Evolutionary conservation across 2,888 invertebrate genomes (phyloP).

Genomic region (Vanessa cardui): DNA sequence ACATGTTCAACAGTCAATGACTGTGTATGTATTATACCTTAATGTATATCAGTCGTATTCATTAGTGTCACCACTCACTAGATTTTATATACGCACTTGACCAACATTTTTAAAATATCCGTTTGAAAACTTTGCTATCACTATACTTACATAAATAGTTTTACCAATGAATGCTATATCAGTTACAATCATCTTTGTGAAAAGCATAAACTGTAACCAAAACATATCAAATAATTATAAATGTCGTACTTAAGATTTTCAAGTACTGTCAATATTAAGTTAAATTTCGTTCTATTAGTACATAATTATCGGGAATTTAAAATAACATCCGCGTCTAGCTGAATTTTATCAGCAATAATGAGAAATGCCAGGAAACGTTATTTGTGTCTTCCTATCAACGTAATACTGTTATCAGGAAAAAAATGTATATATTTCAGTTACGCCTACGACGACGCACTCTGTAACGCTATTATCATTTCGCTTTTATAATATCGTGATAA

Average conservation of each 20-base stretch:
- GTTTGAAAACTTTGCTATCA: not conserved
- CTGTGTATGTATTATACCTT: too few relatives aligned
- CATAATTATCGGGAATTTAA: not conserved
- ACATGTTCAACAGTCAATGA: too few relatives aligned
- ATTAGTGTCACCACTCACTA: slow-evolving; percentile 5
- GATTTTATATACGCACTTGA: slow-evolving; percentile 16
- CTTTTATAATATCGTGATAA: slow-evolving; percentile 36
- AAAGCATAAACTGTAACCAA: not conserved
- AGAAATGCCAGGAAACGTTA: slow-evolving; percentile 41
- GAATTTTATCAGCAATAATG: slow-evolving; percentile 9
- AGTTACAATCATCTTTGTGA: not conserved
- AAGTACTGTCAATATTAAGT: not conserved
- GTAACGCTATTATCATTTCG: slow-evolving; percentile 43
- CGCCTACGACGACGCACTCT: slow-evolving; percentile 38
- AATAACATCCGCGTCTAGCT: slow-evolving; percentile 9
- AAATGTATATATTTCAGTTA: slow-evolving; percentile 31
- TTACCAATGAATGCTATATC: too few relatives aligned
- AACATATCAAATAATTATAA: not conserved
- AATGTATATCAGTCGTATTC: not conserved
- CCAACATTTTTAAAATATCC: slow-evolving; percentile 1
- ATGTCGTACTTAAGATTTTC: not conserved
- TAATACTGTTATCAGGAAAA: slow-evolving; percentile 43
- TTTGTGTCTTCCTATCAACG: slow-evolving; percentile 4
- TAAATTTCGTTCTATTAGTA: not conserved
- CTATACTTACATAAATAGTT: not conserved